Evolutionary conservation across 2,888 invertebrate species (phyloP).

Genomic region (Erebia epiphron): DNA sequence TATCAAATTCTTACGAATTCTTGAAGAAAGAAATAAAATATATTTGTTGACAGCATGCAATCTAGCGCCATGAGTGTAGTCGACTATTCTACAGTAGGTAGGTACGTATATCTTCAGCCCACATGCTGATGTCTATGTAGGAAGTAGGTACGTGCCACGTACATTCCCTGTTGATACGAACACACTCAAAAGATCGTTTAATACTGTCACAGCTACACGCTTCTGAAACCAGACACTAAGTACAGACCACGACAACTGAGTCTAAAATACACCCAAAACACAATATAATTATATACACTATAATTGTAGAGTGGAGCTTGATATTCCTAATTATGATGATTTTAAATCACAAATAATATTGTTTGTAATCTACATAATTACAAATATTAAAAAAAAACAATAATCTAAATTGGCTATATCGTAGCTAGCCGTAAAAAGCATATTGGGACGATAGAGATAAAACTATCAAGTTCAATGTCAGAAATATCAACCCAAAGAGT

Average conservation of each 20-base stretch:
- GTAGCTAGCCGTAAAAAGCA: neutral
- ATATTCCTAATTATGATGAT: no score
- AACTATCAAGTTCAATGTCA: neutral
- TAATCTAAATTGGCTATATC: neutral
- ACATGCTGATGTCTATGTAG: no score
- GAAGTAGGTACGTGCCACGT: no score
- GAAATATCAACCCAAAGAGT: neutral
- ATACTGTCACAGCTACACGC: conserved; percentile 62
- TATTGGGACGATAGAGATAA: no score
- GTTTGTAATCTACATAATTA: no score
- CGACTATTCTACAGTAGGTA: neutral
- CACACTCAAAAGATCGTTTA: conserved; percentile 62
- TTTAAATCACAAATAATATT: no score
- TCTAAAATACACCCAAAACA: conserved; percentile 7
- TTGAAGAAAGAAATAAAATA: no score
- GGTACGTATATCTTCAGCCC: no score
- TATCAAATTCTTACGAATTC: no score
- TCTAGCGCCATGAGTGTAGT: no score
- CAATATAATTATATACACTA: neutral
- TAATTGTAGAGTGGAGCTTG: neutral
- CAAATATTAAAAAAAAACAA: no score
- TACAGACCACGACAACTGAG: conserved; percentile 42
- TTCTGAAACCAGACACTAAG: conserved; percentile 43
- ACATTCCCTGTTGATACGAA: conserved; percentile 42
- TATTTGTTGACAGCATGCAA: no score